phyloP scores from a whole-genome alignment of 2,888 invertebrate genomes.

The Lepidochrysops patricia region DNA sequence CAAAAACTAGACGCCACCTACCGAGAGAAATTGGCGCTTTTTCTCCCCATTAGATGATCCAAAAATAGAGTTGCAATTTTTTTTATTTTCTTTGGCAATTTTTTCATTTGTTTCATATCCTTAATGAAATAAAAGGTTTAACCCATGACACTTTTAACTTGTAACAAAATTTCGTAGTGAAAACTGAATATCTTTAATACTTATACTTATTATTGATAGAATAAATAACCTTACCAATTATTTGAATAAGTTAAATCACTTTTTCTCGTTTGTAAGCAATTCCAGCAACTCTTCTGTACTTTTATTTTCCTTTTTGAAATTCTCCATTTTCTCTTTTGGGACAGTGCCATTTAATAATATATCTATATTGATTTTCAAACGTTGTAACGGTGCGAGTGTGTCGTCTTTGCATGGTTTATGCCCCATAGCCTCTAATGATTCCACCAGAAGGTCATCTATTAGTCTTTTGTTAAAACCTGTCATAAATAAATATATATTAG shows the following conservation, averaged over 20 bases:
- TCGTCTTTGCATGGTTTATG: conserved; percentile 77
- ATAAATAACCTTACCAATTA: conserved; percentile 16
- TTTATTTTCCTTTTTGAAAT: conserved; percentile 82
- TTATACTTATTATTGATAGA: not conserved
- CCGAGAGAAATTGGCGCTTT: no score
- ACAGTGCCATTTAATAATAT: conserved; percentile 87
- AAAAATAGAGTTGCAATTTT: no score
- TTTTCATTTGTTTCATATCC: not conserved
- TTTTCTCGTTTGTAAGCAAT: conserved; percentile 75
- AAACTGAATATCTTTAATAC: not conserved
- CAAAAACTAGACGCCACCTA: no score
- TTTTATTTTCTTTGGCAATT: not conserved
- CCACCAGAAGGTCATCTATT: conserved; percentile 86
- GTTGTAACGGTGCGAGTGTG: conserved; percentile 73
- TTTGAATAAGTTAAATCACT: conserved; percentile 23
- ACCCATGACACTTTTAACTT: no score
- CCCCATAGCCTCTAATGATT: conserved; percentile 84
- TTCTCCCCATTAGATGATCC: no score
- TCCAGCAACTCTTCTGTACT: conserved; percentile 87
- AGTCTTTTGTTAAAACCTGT: conserved; percentile 78
- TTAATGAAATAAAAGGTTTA: no score
- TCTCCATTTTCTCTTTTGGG: conserved; percentile 84
- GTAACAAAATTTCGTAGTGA: not conserved
- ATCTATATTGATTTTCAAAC: conserved; percentile 83
- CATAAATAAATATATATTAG: conserved; percentile 24